Evolutionary conservation across 2,888 invertebrate genomes (phyloP).

Genomic region (Synergus itoensis): DNA sequence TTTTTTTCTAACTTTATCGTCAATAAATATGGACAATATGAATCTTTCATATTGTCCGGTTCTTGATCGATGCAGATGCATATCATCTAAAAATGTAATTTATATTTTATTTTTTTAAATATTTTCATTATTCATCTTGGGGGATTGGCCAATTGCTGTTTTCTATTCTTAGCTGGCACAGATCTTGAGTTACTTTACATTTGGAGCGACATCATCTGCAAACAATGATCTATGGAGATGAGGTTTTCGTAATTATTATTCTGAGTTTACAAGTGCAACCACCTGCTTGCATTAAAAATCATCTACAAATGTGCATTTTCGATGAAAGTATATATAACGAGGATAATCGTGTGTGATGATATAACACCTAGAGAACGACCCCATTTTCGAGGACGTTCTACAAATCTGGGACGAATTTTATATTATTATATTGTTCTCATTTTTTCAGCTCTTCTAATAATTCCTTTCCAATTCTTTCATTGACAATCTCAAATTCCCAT

Average conservation of each 20-base stretch:
- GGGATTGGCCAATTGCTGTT: constrained; percentile 11
- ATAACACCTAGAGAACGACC: constrained; percentile 38
- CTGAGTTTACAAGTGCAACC: constrained; percentile 40
- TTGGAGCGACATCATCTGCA: constrained; percentile 55
- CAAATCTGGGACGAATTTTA: not conserved
- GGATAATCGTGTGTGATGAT: constrained; percentile 47
- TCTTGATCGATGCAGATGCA: too few relatives aligned
- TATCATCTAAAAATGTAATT: too few relatives aligned
- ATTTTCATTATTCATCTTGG: not conserved
- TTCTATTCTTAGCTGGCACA: constrained; percentile 46
- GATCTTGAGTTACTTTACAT: constrained; percentile 56
- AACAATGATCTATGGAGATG: constrained; percentile 59
- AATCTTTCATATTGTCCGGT: too few relatives aligned
- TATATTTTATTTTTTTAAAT: not conserved
- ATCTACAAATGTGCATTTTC: constrained; percentile 21
- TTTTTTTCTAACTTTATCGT: too few relatives aligned
- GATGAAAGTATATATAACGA: constrained; percentile 45
- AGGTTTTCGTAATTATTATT: constrained; percentile 60
- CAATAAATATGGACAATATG: too few relatives aligned
- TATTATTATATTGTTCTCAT: not conserved
- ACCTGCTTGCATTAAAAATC: constrained; percentile 41
- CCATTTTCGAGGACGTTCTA: constrained; percentile 43
- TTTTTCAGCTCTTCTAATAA: not conserved
- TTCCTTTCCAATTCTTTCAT: not conserved
- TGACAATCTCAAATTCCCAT: not conserved